Conservation (phyloP, 2,797 vertebrate genomes). For the Tenualosa ilisha region DNA sequence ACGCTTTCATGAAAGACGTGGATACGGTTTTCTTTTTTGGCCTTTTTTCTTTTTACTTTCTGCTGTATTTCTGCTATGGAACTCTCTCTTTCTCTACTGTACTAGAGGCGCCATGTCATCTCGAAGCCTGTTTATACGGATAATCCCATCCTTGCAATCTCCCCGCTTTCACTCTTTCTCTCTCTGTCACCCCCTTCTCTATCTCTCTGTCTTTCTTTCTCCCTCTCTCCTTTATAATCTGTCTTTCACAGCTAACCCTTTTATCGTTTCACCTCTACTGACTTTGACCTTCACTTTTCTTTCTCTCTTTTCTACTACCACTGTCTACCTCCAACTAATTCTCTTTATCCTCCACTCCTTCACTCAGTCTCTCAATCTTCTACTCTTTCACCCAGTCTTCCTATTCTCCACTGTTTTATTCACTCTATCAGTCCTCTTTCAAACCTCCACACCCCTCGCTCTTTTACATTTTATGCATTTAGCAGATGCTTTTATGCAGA, state of each 20-base stretch:
- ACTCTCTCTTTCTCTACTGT: neutral
- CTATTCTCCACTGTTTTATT: constrained; percentile 23
- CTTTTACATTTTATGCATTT: too few relatives aligned
- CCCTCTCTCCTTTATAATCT: neutral
- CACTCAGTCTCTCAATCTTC: neutral
- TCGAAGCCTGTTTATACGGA: constrained; percentile 46
- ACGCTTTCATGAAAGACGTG: neutral
- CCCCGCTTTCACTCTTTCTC: constrained; percentile 42
- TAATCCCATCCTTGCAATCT: constrained; percentile 52
- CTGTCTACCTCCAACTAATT: neutral
- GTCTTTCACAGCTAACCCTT: neutral
- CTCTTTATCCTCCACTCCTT: neutral
- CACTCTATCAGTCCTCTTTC: neutral
- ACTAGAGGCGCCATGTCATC: constrained; percentile 39
- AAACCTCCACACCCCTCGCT: neutral
- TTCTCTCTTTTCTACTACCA: neutral
- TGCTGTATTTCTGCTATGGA: neutral
- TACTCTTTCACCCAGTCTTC: too few relatives aligned
- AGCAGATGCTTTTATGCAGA: too few relatives aligned
- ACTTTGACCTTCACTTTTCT: constrained; percentile 1
- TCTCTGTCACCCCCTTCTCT: neutral
- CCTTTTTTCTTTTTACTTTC: neutral
- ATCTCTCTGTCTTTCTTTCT: neutral
- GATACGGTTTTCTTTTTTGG: neutral
- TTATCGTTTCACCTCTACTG: neutral